Base-by-base conservation (phyloP, 1,140 invertebrate species). In the Nasonia longicornis region DNA sequence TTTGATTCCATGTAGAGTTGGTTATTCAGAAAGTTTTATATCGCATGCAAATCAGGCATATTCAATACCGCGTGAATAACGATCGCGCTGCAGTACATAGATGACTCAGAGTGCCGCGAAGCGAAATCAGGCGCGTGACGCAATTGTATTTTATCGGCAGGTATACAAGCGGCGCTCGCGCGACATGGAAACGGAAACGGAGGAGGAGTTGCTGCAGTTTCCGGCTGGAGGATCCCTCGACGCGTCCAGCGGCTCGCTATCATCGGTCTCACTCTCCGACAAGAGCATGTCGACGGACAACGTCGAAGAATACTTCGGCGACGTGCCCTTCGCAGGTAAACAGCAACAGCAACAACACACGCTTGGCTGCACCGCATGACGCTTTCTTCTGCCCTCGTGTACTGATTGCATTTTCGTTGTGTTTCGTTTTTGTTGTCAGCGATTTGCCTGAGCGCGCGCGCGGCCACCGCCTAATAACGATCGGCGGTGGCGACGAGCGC, bases 281-380 rank as follows among this genome's bases (percentile, higher is more conserved):
- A 94, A 95, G 88, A 96, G 95, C 87, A 93, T 95, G 72, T 95
- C 95, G 83, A 95, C 95, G 16, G 95, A 95, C 86, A 95, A 96
- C 86, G 95, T 97, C 70, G 96, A 97, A 90, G 96, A 97, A 90
- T 96, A 95, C 88, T 93, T 96, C 77, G 94, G 95, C 78, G 96
- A 97, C 87, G 93, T 95, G 77, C 96, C 96, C 77, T 97, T 96
- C 91, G 96, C 96, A 90, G 96, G 95, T 96, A 92, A 94, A 93
- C 89, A 88, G 86, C 89, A 91, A 79, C 82, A 80, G 71, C 78
- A 89, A 87, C 89, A 91, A 89, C 89, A 88, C 87, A 90, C 90
- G 88, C 90, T 91, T 90, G 90, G 89, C 90, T 91, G 90, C 89
- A 91, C 90, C 90, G 90, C 90, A 91, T 91, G 90, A 91, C 89